Conservation (phyloP, 2,888 invertebrate genomes). For the Dascillus cervinus region DNA sequence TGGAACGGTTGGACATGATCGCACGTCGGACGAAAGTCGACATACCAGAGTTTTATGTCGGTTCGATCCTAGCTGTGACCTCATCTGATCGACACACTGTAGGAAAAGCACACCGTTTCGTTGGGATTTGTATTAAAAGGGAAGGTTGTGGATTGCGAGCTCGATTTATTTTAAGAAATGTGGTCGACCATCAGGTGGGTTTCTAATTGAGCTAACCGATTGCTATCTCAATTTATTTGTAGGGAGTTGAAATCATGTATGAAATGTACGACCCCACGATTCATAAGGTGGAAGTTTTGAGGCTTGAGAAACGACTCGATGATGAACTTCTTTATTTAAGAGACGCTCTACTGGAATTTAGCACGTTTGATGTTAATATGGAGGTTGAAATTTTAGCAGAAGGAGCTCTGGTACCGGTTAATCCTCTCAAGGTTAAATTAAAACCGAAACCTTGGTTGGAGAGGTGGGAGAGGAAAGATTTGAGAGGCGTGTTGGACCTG, state of each 20-base stretch:
- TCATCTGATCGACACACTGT: slow-evolving; percentile 79
- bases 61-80: slow-evolving; percentile 82
- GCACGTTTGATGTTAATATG: slow-evolving; percentile 90
- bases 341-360: slow-evolving; percentile 86
- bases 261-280: slow-evolving; percentile 92
- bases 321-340: slow-evolving; percentile 79
- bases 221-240: too few relatives aligned
- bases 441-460: slow-evolving; percentile 86
- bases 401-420: slow-evolving; percentile 46
- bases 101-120: slow-evolving; percentile 76
- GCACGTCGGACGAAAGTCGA: slow-evolving; percentile 71
- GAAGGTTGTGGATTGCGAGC: slow-evolving; percentile 76
- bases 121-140: slow-evolving; percentile 90
- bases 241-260: slow-evolving; percentile 61
- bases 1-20: slow-evolving; percentile 92
- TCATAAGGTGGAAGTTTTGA: slow-evolving; percentile 80
- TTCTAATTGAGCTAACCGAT: too few relatives aligned
- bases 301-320: slow-evolving; percentile 89
- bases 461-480: slow-evolving; percentile 75
- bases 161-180: slow-evolving; percentile 82
- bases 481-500: slow-evolving; percentile 58
- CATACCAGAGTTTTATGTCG: slow-evolving; percentile 97
- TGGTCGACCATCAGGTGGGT: slow-evolving; percentile 78
- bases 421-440: slow-evolving; percentile 52
- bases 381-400: slow-evolving; percentile 73